Base-by-base conservation (phyloP, 35 echinoderm and acorn worm species). In the Apostichopus californicus region DNA sequence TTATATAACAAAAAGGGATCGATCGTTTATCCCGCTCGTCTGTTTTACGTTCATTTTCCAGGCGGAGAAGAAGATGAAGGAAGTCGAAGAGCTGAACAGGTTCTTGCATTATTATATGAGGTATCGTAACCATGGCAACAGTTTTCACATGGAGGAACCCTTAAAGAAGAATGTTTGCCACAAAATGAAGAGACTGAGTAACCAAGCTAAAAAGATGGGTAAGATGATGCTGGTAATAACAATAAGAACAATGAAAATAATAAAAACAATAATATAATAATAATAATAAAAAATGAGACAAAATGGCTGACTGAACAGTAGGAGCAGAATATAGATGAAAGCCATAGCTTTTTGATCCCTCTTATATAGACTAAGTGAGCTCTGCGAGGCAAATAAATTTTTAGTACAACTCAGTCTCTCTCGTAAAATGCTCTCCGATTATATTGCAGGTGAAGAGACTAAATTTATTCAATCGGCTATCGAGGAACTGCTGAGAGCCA, bases 41-140 rank as follows among this genome's bases (percentile, higher is more conserved):
- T 61, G 58, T 12, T 82, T 18, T 52, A 5, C 0, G 9, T 65
- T 20, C 15, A 6, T 17, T n/a, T 59, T 61, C 70, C 82, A 99
- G 97, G 97, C 97, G 21, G 97, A 99, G 77, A 94, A 94, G 34
- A 93, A 94, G 80, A 94, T 94, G 68, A 91, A 88, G 78, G 95
- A 95, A 59, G 94, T 99, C 93, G 93, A 96, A 68, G 92, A 96
- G 77, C 70, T 99, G 90, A 99, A 99, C 90, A 86, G 95, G 6
- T 99, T 99, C 91, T 73, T 99, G 10, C 97, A 99, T 75, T 99
- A 96, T 91, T 99, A 99, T 77, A 96, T 95, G 56, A 79, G 97
- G 13, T 99, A 93, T 71, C 87, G 94, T 64, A 99, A 99, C 86
- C 97, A 99, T 90, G 95, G 91, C 53, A 95, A 96, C 78, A 99